phyloP scores from a whole-genome alignment of 2,888 invertebrate genomes.

The Noctua comes region DNA sequence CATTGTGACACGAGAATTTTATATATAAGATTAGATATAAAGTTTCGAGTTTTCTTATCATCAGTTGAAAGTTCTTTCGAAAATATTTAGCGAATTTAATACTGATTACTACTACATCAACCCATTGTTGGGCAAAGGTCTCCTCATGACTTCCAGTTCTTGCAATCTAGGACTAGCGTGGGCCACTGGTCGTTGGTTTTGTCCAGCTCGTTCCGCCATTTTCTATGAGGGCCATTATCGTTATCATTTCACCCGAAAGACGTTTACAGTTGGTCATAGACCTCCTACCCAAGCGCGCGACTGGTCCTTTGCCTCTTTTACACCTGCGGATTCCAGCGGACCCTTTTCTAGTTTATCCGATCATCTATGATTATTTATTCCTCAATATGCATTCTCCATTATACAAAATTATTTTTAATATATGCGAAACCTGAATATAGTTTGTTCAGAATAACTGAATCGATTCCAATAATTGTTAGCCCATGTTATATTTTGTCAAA shows the following conservation, averaged over 20 bases:
- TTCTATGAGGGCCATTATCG: not conserved
- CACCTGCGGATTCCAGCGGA: not conserved
- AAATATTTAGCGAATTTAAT: not conserved
- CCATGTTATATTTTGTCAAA: too few species aligned
- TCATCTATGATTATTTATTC: not conserved
- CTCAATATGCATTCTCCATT: too few species aligned
- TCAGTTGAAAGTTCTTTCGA: not conserved
- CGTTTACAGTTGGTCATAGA: not conserved
- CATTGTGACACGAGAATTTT: too few species aligned
- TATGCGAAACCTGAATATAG: too few species aligned
- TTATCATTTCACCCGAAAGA: not conserved
- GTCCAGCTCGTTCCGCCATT: not conserved
- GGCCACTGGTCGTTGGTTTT: not conserved
- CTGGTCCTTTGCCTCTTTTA: not conserved
- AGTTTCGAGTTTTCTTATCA: not conserved
- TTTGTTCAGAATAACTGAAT: too few species aligned
- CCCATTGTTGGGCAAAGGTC: not conserved
- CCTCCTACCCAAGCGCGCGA: not conserved
- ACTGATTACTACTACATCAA: not conserved
- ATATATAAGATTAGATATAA: not conserved
- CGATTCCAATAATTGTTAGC: too few species aligned
- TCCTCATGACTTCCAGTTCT: not conserved
- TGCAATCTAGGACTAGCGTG: not conserved
- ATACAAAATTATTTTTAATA: too few species aligned
- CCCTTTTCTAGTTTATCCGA: not conserved